Evolutionary conservation across 2,113 vertebrate genomes (phyloP), one percentile per base, ranked within the genome.

Genomic region (Dromiciops gliroides): DNA sequence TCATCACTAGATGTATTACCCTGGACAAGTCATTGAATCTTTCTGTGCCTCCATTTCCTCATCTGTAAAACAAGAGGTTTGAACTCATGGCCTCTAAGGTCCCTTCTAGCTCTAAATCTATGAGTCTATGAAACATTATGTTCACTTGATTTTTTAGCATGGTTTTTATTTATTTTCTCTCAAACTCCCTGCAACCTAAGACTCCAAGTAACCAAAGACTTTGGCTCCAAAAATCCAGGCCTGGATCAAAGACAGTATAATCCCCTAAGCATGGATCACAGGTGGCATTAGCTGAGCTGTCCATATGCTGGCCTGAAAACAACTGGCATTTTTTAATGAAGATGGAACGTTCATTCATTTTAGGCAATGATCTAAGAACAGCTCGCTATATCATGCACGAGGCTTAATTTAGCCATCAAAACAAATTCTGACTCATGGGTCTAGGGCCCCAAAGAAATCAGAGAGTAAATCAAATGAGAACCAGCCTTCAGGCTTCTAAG

Each of bases 181-280:
- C n/a, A 44, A 83, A 44, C 67, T 83, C 19, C 67, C n/a, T 44
- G 67, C 37, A 83, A 83, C n/a, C n/a, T 44, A 44, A 83, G n/a
- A n/a, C n/a, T 83, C 37, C 37, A 83, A 44, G 16, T 83, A 83
- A 83, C 44, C 37, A 83, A 31, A 67, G 67, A 83, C 14, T 83
- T 83, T 83, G 67, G 67, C n/a, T 83, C 7, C 37, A 44, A n/a
- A 83, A 22, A 83, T 44, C 26, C n/a, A 83, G n/a, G 67, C 67
- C 67, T 83, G 67, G 67, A 83, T 83, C n/a, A 83, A 83, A 83
- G 67, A 44, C 67, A 83, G 67, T 44, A 44, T 83, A 83, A 83
- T 83, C n/a, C n/a, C 67, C 67, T 83, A 83, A 83, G 67, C 67
- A 83, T 83, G n/a, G 67, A 83, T 83, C 67, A 83, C 67, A 83